Conservation (phyloP, 2,113 vertebrate genomes). For the Lutjanus erythropterus region DNA sequence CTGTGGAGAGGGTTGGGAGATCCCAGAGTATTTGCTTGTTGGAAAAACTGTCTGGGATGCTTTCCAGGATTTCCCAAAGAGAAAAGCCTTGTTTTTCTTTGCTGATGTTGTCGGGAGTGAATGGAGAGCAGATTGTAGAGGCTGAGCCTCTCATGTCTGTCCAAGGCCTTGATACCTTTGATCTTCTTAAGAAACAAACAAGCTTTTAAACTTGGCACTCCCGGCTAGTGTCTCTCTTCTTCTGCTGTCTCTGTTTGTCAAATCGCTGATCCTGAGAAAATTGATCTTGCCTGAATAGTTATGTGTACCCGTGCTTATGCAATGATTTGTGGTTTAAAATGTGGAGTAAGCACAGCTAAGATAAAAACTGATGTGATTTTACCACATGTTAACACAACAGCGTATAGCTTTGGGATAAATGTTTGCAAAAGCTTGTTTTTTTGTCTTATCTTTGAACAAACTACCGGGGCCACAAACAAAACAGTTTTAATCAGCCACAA, state of each 20-base stretch:
- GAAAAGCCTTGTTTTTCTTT: slow-evolving; percentile 72
- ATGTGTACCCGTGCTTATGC: background rate
- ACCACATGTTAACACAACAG: background rate
- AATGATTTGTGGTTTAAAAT: slow-evolving; percentile 24
- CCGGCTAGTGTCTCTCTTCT: slow-evolving; percentile 46
- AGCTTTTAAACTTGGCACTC: slow-evolving; percentile 79
- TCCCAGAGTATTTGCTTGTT: slow-evolving; percentile 70
- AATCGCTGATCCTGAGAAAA: slow-evolving; percentile 74
- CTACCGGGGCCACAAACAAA: background rate
- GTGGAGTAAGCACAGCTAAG: slow-evolving; percentile 10
- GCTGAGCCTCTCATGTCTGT: slow-evolving; percentile 80
- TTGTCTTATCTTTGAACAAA: slow-evolving; percentile 12
- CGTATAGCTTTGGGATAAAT: slow-evolving; percentile 15
- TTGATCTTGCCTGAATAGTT: slow-evolving; percentile 53
- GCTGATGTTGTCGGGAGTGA: slow-evolving; percentile 74
- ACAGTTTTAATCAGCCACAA: background rate
- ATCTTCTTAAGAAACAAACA: slow-evolving; percentile 83
- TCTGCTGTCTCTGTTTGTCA: slow-evolving; percentile 41
- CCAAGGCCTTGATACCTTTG: slow-evolving; percentile 83
- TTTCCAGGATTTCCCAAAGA: slow-evolving; percentile 77
- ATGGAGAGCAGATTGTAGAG: slow-evolving; percentile 80
- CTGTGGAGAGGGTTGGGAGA: slow-evolving; percentile 43
- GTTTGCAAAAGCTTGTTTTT: slow-evolving; percentile 14
- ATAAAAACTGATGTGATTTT: slow-evolving; percentile 26
- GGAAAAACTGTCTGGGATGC: slow-evolving; percentile 72